Evolutionary conservation across 2,113 vertebrate species (phyloP).

Genomic region (Chrysemys picta): DNA sequence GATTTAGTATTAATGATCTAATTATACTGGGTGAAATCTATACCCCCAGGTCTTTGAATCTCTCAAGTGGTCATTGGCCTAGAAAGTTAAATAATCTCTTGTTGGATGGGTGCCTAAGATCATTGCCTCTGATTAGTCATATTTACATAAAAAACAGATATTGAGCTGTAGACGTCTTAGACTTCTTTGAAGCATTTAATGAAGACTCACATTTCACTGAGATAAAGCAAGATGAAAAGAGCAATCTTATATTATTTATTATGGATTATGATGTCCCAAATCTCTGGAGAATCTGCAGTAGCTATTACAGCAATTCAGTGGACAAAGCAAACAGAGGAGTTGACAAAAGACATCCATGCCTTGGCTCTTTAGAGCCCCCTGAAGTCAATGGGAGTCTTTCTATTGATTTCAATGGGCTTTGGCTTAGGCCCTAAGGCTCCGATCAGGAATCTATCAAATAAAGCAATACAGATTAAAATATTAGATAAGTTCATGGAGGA

Average conservation of each 20-base stretch:
- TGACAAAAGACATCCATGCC: not conserved
- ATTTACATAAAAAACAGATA: conserved; percentile 5
- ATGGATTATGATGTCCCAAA: not conserved
- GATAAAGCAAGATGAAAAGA: not conserved
- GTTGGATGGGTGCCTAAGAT: not conserved
- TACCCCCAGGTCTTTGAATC: conserved; percentile 5
- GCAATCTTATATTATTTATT: not conserved
- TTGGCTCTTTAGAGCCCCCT: not conserved
- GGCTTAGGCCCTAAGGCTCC: not conserved
- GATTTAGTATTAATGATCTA: not conserved
- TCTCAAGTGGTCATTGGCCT: not conserved
- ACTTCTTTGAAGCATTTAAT: not conserved
- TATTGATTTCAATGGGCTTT: not conserved
- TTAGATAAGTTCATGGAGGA: not conserved
- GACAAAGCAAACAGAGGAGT: not conserved
- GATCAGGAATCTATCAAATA: not conserved
- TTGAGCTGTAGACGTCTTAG: not conserved
- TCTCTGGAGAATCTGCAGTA: not conserved
- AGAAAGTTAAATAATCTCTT: conserved; percentile 18
- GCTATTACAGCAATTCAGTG: not conserved
- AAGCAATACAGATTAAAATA: not conserved
- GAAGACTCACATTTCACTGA: conserved; percentile 33
- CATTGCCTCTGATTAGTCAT: not conserved
- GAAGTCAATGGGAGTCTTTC: not conserved
- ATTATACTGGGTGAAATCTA: not conserved